A percentile compares a stretch with the other conserved stretches of the same genome.
phyloP scores from a whole-genome alignment of 2,888 invertebrate species.

The Caenorhabditis sp. region DNA sequence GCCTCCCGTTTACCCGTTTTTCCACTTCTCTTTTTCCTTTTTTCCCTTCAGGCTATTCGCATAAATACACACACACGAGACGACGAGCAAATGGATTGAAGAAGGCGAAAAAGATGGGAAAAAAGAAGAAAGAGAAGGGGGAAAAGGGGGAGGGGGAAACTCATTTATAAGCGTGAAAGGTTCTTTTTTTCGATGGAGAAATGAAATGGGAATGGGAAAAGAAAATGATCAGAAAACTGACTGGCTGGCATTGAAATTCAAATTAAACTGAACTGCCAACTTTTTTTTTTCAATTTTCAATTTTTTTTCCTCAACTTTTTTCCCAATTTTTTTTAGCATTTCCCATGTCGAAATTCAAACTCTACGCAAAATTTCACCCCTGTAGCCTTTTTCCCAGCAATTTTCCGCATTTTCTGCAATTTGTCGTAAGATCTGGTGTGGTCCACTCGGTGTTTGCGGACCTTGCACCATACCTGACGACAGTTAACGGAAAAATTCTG shows the following conservation, averaged over 20 bases:
- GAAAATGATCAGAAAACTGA: too few relatives aligned
- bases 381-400: background rate
- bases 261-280: too few relatives aligned
- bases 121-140: background rate
- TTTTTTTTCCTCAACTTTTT: too few relatives aligned
- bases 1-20: too few relatives aligned
- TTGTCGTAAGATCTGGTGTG: background rate
- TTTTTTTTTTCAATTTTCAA: too few relatives aligned
- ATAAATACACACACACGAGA: conserved; percentile 18
- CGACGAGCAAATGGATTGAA: conserved; percentile 32
- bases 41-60: background rate
- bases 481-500: background rate
- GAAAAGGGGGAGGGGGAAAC: conserved; percentile 20
- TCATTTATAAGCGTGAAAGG: conserved; percentile 28
- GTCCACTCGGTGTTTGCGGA: background rate
- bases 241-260: too few relatives aligned
- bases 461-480: background rate
- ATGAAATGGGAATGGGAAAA: too few relatives aligned
- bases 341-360: background rate
- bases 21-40: too few relatives aligned
- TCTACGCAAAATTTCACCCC: background rate
- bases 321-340: too few relatives aligned
- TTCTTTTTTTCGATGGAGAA: background rate
- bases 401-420: background rate
- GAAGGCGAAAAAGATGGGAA: background rate